These are phyloP conservation scores for Tenthredo distinguenda DNA, from an alignment of 2,888 invertebrate genomes.

Conservation along the genomic window DNA sequence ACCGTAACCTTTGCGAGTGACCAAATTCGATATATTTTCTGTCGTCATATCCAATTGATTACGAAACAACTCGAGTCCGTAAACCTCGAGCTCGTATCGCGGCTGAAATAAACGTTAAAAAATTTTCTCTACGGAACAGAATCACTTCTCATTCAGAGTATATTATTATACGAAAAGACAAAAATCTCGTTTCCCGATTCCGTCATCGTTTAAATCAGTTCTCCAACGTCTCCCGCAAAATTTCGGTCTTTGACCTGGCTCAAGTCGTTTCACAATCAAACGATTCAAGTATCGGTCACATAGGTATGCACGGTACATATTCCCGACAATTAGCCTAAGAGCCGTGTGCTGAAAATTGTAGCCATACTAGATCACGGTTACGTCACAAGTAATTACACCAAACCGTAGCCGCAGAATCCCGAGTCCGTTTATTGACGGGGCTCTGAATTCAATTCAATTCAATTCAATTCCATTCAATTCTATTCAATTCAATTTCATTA, in stretches of 20 bases:
- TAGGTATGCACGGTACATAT: not conserved
- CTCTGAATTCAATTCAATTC: slow-evolving; percentile 37
- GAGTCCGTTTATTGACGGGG: slow-evolving; percentile 1
- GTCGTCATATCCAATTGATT: no score
- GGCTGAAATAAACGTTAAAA: not conserved
- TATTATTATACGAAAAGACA: not conserved
- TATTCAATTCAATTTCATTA: not conserved
- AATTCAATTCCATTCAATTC: not conserved
- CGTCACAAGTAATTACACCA: slow-evolving; percentile 35
- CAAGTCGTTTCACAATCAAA: no score
- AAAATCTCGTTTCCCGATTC: not conserved
- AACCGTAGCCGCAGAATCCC: not conserved
- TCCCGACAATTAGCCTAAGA: slow-evolving; percentile 43
- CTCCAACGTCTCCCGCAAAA: no score
- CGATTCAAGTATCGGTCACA: not conserved
- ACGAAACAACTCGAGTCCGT: no score
- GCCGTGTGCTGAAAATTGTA: slow-evolving; percentile 28
- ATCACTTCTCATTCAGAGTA: not conserved
- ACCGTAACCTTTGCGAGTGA: no score
- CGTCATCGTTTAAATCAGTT: not conserved
- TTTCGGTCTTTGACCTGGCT: no score
- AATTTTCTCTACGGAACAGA: not conserved
- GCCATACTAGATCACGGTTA: slow-evolving; percentile 25
- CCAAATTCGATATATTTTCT: no score
- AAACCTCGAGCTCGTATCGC: no score